phyloP scores from a whole-genome alignment of 1,140 invertebrate species.

The Drosophila micromelanica region DNA sequence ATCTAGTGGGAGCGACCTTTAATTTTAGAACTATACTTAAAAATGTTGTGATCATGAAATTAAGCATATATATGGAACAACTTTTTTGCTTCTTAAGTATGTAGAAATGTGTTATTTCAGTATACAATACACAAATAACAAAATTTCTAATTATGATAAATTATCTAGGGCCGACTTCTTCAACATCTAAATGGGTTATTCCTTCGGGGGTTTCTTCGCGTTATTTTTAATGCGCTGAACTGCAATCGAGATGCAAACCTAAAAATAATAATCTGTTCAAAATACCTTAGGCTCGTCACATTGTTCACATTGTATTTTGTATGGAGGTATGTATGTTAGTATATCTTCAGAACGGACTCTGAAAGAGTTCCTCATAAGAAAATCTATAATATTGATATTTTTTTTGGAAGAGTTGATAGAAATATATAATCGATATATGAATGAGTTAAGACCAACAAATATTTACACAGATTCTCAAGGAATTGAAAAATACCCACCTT shows the following conservation, averaged over 20 bases:
- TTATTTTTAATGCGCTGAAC: neutral
- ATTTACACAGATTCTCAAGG: neutral
- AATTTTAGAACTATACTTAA: too few relatives aligned
- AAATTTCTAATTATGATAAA: too few relatives aligned
- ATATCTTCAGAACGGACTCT: constrained; percentile 8
- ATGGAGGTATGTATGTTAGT: constrained; percentile 2
- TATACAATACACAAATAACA: too few relatives aligned
- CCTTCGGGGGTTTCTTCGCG: too few relatives aligned
- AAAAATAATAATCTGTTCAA: constrained; percentile 17
- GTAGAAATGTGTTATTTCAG: too few relatives aligned
- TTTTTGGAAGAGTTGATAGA: constrained; percentile 18
- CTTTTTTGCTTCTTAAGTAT: too few relatives aligned
- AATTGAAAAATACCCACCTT: constrained; percentile 63
- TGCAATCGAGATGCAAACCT: neutral
- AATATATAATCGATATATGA: neutral
- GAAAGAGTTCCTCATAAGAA: constrained; percentile 5
- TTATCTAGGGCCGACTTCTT: too few relatives aligned
- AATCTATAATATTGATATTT: constrained; percentile 15
- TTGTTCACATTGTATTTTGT: constrained; percentile 5
- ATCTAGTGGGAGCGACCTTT: too few relatives aligned
- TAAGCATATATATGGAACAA: too few relatives aligned
- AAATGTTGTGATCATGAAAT: too few relatives aligned
- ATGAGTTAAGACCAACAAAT: neutral
- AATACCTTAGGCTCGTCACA: constrained; percentile 19
- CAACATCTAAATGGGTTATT: too few relatives aligned